Evolutionary conservation across 2,797 vertebrate species (phyloP).

Genomic region (Tapirus indicus): DNA sequence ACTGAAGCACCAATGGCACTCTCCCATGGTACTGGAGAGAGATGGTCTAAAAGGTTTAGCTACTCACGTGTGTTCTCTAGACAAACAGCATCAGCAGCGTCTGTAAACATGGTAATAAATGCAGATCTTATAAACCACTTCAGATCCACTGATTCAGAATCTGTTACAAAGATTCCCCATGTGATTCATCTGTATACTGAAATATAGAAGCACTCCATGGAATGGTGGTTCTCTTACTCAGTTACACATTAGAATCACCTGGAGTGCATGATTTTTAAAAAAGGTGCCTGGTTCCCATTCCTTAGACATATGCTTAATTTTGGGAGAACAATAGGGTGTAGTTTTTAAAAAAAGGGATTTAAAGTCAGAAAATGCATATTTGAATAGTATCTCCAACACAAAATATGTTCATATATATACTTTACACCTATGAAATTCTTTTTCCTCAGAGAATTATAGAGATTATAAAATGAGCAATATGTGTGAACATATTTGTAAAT

Average conservation of each 20-base stretch:
- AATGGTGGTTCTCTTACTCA: neutral
- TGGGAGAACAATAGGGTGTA: neutral
- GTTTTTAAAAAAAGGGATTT: neutral
- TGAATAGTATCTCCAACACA: neutral
- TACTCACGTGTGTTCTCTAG: neutral
- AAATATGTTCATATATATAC: neutral
- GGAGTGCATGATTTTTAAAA: neutral
- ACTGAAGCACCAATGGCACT: neutral
- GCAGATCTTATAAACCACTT: neutral
- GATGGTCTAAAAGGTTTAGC: neutral
- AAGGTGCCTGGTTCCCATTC: neutral
- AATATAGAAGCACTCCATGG: neutral
- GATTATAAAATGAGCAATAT: slow-evolving; percentile 8
- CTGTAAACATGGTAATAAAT: neutral
- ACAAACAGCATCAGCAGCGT: neutral
- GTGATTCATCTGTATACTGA: neutral
- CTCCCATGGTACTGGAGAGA: neutral
- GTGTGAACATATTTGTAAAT: neutral
- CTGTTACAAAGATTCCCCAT: neutral
- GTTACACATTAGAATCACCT: neutral
- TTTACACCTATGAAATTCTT: neutral
- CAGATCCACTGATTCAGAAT: neutral
- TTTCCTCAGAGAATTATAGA: neutral
- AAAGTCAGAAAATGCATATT: neutral
- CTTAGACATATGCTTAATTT: neutral